Evolutionary conservation across 2,113 vertebrate species (phyloP), one percentile per base, ranked within the genome.

Genomic region (Odocoileus virginianus): DNA sequence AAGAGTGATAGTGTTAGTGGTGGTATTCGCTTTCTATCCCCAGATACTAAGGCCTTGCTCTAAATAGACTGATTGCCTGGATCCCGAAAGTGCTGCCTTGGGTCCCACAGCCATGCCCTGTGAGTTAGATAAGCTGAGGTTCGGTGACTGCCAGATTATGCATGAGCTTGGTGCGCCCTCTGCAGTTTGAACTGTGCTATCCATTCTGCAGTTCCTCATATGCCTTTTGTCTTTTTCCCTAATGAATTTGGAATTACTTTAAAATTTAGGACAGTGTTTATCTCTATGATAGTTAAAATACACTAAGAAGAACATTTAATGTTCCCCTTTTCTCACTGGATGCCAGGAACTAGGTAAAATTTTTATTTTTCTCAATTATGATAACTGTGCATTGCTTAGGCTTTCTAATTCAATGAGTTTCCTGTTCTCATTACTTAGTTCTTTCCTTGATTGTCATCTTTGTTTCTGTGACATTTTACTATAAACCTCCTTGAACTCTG

Each of bases 171-270:
- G 4, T 25, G 12, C 28, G 58, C 47, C 36, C 83, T 81, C 57
- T 50, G 36, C 21, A 60, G 33, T 50, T 36, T 79, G 61, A 58
- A 81, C 8, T 71, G 13, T 55, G 30, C 50, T 57, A 6, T 57
- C 54, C 11, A 15, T 55, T 88, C 71, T 74, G 52, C 3, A 74
- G 47, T 7, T 45, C 19, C n/a, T 36, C 9, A 36, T 5, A 2
- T 76, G 9, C 4, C 89, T 83, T 82, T 45, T 25, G 54, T 45
- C 40, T 79, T 57, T 87, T 33, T 60, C 36, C 23, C 81, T 79
- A n/a, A 27, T n/a, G 40, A 82, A 92, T 94, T 92, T 92, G 43
- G 33, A 83, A 76, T 86, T 93, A n/a, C 79, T 88, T 82, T 76
- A 71, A 74, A 79, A 60, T 71, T 94, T 87, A 89, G 21, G 81